Evolutionary conservation across 2,797 vertebrate genomes (phyloP), one percentile per base, ranked within the genome.

Genomic region (Rhynchonycteris naso): DNA sequence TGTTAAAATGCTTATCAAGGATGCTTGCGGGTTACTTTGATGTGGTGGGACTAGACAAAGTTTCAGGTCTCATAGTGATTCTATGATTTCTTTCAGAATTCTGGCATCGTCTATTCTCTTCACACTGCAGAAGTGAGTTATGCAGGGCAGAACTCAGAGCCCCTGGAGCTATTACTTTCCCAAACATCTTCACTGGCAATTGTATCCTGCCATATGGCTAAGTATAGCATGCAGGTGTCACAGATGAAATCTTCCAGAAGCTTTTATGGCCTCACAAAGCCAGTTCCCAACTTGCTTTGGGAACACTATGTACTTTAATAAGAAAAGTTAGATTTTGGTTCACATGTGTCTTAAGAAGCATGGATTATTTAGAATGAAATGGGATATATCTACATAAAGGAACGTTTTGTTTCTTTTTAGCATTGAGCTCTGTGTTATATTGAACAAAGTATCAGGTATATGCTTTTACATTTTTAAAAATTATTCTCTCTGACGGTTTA

Each of bases 241-340:
- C 58, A 94, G 56, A 93, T 71, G 75, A 87, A 88, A 88, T 56
- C 58, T 66, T 93, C 63, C 72, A 85, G 88, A 91, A 96, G 50
- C 30, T 88, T 95, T 88, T 54, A 52, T 80, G 50, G 30, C 79
- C 52, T 95, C 69, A 43, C 28, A 92, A 90, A 96, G 28, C 79
- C 89, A 91, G 85, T 65, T 65, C 26, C 88, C 24, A 94, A 50
- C 35, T 52, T 80, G 38, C 84, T 80, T 94, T 84, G 74, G 74
- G 84, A 94, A 83, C 74, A 75, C 14, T 65, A 6, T 18, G 13
- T 69, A 66, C 16, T 94, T 85, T 30, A 74, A 74, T 63, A 65
- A 91, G 61, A 15, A 88, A 97, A 93, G 38, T 80, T 94, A 88
- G 43, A 65, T 81, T 94, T 96, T 95, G 52, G 22, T 90, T 52